Percentiles rank a stretch among this genome's conserved stretches.
phyloP scores from a whole-genome alignment of 2,113 vertebrate genomes.

The Sminthopsis crassicaudata region DNA sequence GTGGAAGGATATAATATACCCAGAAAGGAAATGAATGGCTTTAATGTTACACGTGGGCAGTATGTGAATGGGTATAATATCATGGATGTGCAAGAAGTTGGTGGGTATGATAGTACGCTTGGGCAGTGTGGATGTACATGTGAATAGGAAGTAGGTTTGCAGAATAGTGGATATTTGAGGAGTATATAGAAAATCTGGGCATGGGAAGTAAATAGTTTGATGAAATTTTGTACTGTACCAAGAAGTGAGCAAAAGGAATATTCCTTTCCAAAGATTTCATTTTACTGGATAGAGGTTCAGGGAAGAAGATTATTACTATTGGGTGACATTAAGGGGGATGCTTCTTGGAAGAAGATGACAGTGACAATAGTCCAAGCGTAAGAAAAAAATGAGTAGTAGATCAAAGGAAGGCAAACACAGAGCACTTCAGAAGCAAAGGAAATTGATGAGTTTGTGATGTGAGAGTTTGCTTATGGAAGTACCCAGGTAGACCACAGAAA shows the following conservation, averaged over 20 bases:
- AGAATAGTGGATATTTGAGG: background rate
- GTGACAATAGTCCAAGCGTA: background rate
- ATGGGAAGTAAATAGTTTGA: background rate
- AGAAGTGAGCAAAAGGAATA: background rate
- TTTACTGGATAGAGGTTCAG: background rate
- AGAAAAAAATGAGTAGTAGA: background rate
- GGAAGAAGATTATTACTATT: background rate
- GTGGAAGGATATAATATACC: background rate
- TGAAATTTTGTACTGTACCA: background rate
- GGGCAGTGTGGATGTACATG: background rate
- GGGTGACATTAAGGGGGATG: background rate
- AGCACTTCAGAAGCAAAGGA: background rate
- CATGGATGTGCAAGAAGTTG: background rate
- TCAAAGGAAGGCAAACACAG: background rate
- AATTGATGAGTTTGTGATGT: background rate
- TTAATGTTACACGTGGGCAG: background rate
- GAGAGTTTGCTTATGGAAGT: background rate
- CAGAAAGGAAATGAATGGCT: background rate
- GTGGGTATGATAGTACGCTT: background rate
- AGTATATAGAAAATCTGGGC: background rate
- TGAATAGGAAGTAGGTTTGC: background rate
- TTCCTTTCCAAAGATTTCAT: background rate
- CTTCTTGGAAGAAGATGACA: background rate
- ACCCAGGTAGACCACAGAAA: background rate
- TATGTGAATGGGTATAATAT: background rate